Conservation (phyloP, 2,113 vertebrate genomes). For the Pampusana beccarii region DNA sequence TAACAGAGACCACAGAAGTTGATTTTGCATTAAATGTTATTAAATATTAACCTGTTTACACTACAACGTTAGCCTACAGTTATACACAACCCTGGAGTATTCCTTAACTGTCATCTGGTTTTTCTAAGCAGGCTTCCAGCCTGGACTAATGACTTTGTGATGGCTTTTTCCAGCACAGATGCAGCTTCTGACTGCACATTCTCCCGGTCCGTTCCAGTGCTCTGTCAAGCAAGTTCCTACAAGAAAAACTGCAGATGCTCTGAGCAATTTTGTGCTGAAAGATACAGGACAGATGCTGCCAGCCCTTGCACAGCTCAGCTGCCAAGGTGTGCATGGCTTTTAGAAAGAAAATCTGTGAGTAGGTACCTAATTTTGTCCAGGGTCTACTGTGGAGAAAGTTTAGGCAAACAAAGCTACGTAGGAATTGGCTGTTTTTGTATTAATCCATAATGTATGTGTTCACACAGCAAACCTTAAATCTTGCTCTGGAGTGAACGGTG, state of each 20-base stretch:
- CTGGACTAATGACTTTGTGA: not conserved
- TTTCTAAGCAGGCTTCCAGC: not conserved
- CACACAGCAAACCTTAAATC: not conserved
- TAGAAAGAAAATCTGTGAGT: not conserved
- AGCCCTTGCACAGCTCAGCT: not conserved
- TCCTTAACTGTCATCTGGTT: not conserved
- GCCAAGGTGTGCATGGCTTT: not conserved
- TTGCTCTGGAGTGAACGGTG: not conserved
- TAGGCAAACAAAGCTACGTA: not conserved
- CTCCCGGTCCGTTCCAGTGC: not conserved
- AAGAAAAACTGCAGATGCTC: not conserved
- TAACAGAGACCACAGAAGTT: not conserved
- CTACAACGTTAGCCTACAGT: not conserved
- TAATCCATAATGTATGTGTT: not conserved
- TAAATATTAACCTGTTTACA: slow-evolving; percentile 6
- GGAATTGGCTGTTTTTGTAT: not conserved
- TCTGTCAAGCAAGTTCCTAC: not conserved
- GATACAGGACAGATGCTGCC: not conserved
- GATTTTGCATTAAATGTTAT: not conserved
- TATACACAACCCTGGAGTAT: not conserved
- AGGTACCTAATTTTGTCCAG: not conserved
- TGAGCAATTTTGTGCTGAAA: not conserved
- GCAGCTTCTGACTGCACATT: not conserved
- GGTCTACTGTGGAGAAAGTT: not conserved
- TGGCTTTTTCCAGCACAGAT: not conserved